Evolutionary conservation across 1,140 invertebrate genomes (phyloP).

Genomic region (Chrysopa pallens): DNA sequence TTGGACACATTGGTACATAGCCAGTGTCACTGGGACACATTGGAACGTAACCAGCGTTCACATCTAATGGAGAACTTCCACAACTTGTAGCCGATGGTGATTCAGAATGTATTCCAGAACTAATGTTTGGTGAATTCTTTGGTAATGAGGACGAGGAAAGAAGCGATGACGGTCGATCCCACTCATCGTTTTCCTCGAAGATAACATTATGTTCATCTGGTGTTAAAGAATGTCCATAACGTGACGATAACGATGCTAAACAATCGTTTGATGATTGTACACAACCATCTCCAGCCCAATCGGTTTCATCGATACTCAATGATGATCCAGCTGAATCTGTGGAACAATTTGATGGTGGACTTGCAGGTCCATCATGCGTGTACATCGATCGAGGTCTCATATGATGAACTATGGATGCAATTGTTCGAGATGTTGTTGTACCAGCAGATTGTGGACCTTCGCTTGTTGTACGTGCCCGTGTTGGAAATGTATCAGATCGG

Average conservation of each 20-base stretch:
- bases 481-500: slow-evolving; percentile 62
- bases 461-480: slow-evolving; percentile 40
- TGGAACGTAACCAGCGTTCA: slow-evolving; percentile 34
- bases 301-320: slow-evolving; percentile 44
- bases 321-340: slow-evolving; percentile 52
- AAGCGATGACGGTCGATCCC: background rate
- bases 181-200: slow-evolving; percentile 15
- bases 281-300: slow-evolving; percentile 9
- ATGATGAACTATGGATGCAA: slow-evolving; percentile 8
- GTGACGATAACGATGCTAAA: slow-evolving; percentile 17
- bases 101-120: slow-evolving; percentile 11
- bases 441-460: slow-evolving; percentile 31
- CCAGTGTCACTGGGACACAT: slow-evolving; percentile 38
- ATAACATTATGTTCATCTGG: slow-evolving; percentile 37
- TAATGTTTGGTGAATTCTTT: slow-evolving; percentile 15
- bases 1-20: slow-evolving; percentile 47
- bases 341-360: slow-evolving; percentile 42
- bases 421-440: slow-evolving; percentile 2
- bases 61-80: slow-evolving; percentile 5
- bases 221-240: slow-evolving; percentile 35
- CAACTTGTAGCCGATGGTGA: slow-evolving; percentile 11
- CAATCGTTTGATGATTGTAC: slow-evolving; percentile 7
- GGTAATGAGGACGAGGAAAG: slow-evolving; percentile 1
- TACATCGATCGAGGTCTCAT: slow-evolving; percentile 36
- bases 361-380: slow-evolving; percentile 34